phyloP scores from a whole-genome alignment of 2,797 vertebrate species.

The Sebastes trivittatus region DNA sequence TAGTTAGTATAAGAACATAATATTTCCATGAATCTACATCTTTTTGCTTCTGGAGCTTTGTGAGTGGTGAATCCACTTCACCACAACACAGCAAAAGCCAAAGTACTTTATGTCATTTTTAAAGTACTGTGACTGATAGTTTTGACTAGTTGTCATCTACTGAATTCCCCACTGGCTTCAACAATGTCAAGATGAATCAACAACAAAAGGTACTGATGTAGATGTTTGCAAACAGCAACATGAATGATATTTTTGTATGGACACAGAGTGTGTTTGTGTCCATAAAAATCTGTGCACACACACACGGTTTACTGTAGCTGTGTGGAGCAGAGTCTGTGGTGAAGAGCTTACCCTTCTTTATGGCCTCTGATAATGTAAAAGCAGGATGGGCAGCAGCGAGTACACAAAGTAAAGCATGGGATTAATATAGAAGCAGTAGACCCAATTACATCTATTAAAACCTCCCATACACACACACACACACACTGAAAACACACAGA shows the following conservation, averaged over 20 bases:
- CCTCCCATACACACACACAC: neutral
- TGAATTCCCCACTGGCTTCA: slow-evolving; percentile 14
- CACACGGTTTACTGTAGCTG: neutral
- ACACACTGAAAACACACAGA: neutral
- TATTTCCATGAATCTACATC: neutral
- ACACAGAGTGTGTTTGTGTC: neutral
- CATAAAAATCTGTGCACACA: neutral
- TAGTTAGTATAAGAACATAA: neutral
- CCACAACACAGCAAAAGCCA: neutral
- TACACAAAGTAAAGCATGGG: slow-evolving; percentile 32
- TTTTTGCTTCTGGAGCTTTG: neutral
- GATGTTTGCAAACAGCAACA: slow-evolving; percentile 23
- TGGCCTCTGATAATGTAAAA: slow-evolving; percentile 18
- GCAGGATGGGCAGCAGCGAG: slow-evolving; percentile 23
- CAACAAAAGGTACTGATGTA: neutral
- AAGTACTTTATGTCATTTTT: slow-evolving; percentile 14
- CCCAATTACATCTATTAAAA: slow-evolving; percentile 46
- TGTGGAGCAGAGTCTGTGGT: slow-evolving; percentile 14
- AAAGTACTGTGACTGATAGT: slow-evolving; percentile 12
- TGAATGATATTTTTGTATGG: neutral
- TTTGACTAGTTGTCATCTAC: slow-evolving; percentile 28
- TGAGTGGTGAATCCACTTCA: neutral
- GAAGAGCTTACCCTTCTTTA: slow-evolving; percentile 28
- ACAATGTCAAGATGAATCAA: slow-evolving; percentile 27
- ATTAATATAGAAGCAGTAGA: slow-evolving; percentile 51